Conservation (phyloP, 2,797 vertebrate species). For the Scomberomorus guttatus region DNA sequence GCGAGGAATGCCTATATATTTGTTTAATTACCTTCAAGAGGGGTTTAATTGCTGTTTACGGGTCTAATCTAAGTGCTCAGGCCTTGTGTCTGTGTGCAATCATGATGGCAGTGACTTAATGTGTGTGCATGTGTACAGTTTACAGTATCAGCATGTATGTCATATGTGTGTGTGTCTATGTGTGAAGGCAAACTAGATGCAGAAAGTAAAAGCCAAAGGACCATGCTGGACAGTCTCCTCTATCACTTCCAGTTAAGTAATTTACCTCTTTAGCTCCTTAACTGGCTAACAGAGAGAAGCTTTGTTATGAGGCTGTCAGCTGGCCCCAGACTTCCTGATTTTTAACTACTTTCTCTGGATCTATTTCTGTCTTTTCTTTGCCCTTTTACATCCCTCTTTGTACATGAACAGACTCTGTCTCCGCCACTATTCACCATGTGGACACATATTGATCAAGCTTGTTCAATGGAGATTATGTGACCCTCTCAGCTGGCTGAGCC, state of each 20-base stretch:
- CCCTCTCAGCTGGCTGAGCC: too few relatives aligned
- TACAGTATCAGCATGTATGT: background rate
- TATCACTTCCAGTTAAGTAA: constrained; percentile 40
- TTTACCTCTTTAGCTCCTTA: constrained; percentile 38
- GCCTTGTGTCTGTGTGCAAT: background rate
- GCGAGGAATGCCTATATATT: background rate
- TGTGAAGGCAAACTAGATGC: background rate
- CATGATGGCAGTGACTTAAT: background rate
- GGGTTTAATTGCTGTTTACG: constrained; percentile 41
- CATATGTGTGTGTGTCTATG: constrained; percentile 19
- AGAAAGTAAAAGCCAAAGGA: background rate
- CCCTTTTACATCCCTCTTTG: background rate
- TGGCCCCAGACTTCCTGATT: background rate
- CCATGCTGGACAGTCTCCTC: constrained; percentile 9
- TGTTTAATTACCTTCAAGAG: constrained; percentile 40
- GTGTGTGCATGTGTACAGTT: background rate
- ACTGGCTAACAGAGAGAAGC: constrained; percentile 29
- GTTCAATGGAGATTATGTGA: too few relatives aligned
- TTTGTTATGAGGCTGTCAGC: constrained; percentile 30
- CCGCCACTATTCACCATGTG: background rate
- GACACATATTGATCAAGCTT: too few relatives aligned
- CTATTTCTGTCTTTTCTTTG: background rate
- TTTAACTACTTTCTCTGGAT: background rate
- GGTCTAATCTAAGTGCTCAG: constrained; percentile 20
- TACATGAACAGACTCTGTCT: background rate